phyloP scores from a whole-genome alignment of 2,797 vertebrate genomes.

The Rousettus madagascariensis region DNA sequence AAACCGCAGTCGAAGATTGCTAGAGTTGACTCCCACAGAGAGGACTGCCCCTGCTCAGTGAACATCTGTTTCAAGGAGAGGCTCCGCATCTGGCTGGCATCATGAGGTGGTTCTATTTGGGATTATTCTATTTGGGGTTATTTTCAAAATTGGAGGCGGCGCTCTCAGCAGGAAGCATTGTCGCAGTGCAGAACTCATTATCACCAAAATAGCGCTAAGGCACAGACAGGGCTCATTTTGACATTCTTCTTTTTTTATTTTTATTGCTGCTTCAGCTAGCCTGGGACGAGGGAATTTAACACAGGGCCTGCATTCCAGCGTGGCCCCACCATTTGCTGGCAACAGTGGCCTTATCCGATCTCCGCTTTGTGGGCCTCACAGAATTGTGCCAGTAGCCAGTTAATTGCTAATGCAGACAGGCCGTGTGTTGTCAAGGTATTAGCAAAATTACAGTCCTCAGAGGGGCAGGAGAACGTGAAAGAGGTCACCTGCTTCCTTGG shows the following conservation, averaged over 20 bases:
- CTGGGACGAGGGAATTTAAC: not conserved
- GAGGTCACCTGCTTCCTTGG: not conserved
- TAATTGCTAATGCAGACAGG: not conserved
- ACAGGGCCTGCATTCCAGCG: not conserved
- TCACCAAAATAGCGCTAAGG: not conserved
- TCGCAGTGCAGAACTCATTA: not conserved
- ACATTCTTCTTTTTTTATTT: not conserved
- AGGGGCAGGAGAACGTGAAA: not conserved
- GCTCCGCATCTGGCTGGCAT: not conserved
- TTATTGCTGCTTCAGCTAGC: not conserved
- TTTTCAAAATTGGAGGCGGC: not conserved
- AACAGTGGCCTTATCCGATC: not conserved
- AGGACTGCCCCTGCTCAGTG: not conserved
- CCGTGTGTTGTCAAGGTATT: not conserved
- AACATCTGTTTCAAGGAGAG: conserved; percentile 5
- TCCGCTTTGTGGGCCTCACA: not conserved
- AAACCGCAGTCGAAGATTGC: not conserved
- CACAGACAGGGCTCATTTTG: not conserved
- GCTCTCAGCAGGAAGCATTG: not conserved
- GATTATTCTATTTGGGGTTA: not conserved
- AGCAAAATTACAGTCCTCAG: not conserved
- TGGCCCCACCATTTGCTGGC: not conserved
- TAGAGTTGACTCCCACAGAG: not conserved
- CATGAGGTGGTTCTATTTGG: not conserved
- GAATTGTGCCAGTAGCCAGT: not conserved